Base-by-base conservation (phyloP, 2,113 vertebrate species). In the Steatornis caripensis region DNA sequence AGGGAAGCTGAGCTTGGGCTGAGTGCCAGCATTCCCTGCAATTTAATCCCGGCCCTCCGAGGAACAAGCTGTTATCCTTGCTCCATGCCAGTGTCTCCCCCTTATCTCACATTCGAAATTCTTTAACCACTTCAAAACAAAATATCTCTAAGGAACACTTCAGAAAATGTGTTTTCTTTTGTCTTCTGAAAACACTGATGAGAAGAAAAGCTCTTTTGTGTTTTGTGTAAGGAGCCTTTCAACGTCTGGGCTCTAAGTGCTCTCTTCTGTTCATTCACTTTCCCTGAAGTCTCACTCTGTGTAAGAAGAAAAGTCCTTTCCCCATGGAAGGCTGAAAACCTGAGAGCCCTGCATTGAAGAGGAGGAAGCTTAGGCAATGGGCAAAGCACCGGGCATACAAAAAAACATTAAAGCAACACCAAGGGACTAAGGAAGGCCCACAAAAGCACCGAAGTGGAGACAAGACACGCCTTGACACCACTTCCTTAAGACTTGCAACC, bases 161-260 rank as follows among this genome's bases (percentile, higher is more conserved):
- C 89, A 95, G 88, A 88, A 97, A 97, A 96, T 88, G 95, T 93
- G 90, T 97, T 97, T 96, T 92, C 96, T 97, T 97, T 97, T 97
- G 97, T 97, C 94, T 97, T 83, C 83, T 82, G 87, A 94, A 96
- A 97, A 96, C 88, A 94, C 36, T 61, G 93, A 97, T 92, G 87
- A 93, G 93, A 96, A 96, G 92, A 97, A 96, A 97, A 95, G 91
- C 55, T 89, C 91, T 91, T 96, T 91, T 93, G 90, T 95, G 57
- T 88, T 92, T 91, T 84, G 58, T 87, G 75, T 92, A 93, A 93
- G 92, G 61, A 97, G 76, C 83, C 82, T 97, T 97, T 97, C 88
- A 94, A 41, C 2, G 34, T 68, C 64, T 71, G 45, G 24, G 36
- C 86, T 93, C 48, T 89, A 95, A 97, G 97, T 96, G 84, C 91